A percentile compares a stretch with the other conserved stretches of the same genome.
Conservation (phyloP, 2,888 invertebrate genomes). For the Omphaloscelis lunosa region DNA sequence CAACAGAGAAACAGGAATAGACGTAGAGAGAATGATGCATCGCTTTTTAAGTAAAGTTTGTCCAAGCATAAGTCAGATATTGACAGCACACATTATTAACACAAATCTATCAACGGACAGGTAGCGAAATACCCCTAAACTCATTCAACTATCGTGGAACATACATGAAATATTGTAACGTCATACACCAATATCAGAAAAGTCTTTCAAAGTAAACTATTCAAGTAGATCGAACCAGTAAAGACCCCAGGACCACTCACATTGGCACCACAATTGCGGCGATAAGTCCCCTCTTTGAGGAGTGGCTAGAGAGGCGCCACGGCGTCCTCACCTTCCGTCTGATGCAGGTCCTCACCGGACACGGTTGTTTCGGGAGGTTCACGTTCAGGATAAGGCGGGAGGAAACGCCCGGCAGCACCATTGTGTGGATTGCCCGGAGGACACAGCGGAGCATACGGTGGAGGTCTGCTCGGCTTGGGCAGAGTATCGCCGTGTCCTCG, state of each 20-base stretch:
- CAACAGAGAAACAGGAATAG: neutral
- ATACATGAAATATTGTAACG: neutral
- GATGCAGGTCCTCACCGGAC: too few species aligned
- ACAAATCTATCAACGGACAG: neutral
- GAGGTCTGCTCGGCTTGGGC: too few species aligned
- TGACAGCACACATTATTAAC: neutral
- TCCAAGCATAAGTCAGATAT: neutral
- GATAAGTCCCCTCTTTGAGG: too few species aligned
- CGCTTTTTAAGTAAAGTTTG: neutral
- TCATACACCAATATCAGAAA: neutral
- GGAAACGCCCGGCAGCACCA: too few species aligned
- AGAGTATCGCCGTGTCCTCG: too few species aligned
- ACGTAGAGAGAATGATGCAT: neutral
- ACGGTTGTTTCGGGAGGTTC: too few species aligned
- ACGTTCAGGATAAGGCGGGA: too few species aligned
- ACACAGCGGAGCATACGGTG: too few species aligned
- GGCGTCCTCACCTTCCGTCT: too few species aligned
- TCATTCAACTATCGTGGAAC: neutral
- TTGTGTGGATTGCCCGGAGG: too few species aligned
- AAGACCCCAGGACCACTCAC: neutral
- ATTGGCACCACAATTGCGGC: too few species aligned
- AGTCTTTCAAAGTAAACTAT: neutral
- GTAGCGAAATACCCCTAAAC: neutral
- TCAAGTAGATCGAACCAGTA: neutral
- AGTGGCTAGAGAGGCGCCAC: too few species aligned